These are phyloP conservation scores for Perca fluviatilis DNA, from an alignment of 2,113 vertebrate genomes.

Conservation along the genomic window DNA sequence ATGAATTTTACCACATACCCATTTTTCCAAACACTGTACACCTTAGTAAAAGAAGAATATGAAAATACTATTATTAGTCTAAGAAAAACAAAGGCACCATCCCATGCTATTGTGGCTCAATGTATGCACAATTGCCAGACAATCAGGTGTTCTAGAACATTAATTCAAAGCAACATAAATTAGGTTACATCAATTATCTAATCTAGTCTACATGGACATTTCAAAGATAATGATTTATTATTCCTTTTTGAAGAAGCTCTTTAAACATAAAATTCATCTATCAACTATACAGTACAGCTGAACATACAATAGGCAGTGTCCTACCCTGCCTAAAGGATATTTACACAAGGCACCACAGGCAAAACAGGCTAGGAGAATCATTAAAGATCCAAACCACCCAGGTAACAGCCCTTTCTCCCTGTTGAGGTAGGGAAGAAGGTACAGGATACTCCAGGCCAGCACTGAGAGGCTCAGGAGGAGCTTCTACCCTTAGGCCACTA, in stretches of 20 bases:
- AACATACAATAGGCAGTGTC: no score
- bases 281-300: no score
- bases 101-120: neutral
- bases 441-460: no score
- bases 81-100: neutral
- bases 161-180: conserved; percentile 12
- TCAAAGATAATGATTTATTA: conserved; percentile 5
- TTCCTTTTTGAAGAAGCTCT: conserved; percentile 16
- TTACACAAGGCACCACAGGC: no score
- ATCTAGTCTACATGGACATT: neutral
- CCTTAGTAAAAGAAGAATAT: neutral
- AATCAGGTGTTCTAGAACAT: neutral
- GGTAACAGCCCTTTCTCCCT: no score
- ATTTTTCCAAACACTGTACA: conserved; percentile 1
- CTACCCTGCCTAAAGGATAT: no score
- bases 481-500: no score
- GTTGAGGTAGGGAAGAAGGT: no score
- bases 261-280: conserved; percentile 35
- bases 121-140: neutral
- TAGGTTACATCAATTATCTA: neutral
- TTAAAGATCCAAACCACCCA: no score
- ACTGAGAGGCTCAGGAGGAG: no score
- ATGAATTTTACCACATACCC: neutral
- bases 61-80: neutral
- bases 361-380: no score